These are phyloP conservation scores for Ranitomeya variabilis DNA, from an alignment of 2,113 vertebrate species.

Conservation along the genomic window DNA sequence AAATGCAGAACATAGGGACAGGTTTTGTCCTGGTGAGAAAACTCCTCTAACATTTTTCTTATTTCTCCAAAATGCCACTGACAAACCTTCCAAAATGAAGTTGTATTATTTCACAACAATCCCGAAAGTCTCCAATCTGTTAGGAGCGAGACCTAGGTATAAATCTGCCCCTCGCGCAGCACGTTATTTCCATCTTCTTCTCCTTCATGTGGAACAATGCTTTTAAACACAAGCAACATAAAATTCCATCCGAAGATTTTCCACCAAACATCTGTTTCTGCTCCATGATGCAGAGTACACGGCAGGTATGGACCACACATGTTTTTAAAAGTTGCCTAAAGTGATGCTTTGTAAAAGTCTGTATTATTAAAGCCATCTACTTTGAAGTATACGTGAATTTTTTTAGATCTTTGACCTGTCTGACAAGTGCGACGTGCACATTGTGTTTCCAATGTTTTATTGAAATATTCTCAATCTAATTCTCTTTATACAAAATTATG, in stretches of 20 bases:
- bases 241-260: slow-evolving; percentile 26
- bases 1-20: background rate
- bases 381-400: no score
- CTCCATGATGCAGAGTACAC: slow-evolving; percentile 2
- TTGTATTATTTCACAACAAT: background rate
- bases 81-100: background rate
- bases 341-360: slow-evolving; percentile 3
- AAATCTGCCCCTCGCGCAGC: background rate
- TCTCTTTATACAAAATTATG: no score
- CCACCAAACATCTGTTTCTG: slow-evolving; percentile 30
- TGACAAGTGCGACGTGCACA: no score
- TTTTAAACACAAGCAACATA: slow-evolving; percentile 13
- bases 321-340: background rate
- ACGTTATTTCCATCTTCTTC: slow-evolving; percentile 8
- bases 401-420: no score
- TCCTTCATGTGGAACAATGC: slow-evolving; percentile 34
- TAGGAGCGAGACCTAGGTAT: background rate
- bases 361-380: background rate
- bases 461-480: no score
- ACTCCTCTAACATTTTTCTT: no score
- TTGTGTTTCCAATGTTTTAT: no score
- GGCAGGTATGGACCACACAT: slow-evolving; percentile 44
- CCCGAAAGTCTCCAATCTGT: background rate
- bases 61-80: no score
- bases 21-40: background rate